phyloP scores from a whole-genome alignment of 2,113 vertebrate species.

The Crotalus horridus region DNA sequence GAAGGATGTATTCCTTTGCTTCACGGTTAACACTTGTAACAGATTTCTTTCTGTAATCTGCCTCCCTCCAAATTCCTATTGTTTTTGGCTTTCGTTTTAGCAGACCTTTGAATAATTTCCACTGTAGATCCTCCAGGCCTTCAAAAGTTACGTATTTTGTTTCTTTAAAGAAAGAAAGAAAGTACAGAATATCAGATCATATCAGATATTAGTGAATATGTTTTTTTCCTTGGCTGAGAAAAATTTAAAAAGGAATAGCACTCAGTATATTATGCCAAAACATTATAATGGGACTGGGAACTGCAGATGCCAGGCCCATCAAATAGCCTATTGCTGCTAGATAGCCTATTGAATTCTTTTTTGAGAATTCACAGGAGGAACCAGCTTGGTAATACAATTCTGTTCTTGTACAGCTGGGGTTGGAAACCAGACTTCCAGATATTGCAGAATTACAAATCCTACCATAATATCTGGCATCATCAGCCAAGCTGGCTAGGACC shows the following conservation, averaged over 20 bases:
- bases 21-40: neutral
- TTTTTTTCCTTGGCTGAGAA: neutral
- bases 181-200: neutral
- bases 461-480: neutral
- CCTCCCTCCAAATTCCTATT: neutral
- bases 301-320: neutral
- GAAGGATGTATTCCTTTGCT: neutral
- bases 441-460: neutral
- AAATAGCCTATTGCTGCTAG: neutral
- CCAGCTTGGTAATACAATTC: neutral
- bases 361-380: neutral
- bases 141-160: slow-evolving; percentile 4
- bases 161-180: neutral
- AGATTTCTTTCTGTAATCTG: neutral
- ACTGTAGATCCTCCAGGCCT: slow-evolving; percentile 19
- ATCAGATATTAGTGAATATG: neutral
- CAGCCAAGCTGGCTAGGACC: neutral
- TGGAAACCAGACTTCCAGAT: neutral
- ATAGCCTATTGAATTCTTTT: neutral
- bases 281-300: neutral
- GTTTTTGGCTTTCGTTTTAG: slow-evolving; percentile 5
- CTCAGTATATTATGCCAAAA: neutral
- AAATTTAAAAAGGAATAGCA: neutral
- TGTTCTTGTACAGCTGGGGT: neutral
- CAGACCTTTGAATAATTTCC: slow-evolving; percentile 21